A percentile compares a stretch with the other conserved stretches of the same genome.
phyloP scores from a whole-genome alignment of 1,140 invertebrate species.

The Pygmarrhopalites habei region DNA sequence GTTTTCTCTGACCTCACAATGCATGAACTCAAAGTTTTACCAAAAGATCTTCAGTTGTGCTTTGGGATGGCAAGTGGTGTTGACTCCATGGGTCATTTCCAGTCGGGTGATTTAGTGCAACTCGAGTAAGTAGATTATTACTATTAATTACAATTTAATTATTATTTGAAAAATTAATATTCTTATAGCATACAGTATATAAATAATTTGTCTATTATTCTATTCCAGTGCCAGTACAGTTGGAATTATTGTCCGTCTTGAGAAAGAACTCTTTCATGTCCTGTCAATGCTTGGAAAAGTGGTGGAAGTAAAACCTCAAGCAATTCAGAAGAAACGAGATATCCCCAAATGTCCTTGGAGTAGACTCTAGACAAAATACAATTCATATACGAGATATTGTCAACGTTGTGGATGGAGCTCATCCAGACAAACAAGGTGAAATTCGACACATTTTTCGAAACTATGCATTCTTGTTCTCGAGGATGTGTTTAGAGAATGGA shows the following conservation, averaged over 20 bases:
- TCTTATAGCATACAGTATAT: no score
- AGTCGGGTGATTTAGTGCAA: constrained; percentile 95
- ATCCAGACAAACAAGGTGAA: constrained; percentile 75
- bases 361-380: constrained; percentile 88
- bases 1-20: constrained; percentile 94
- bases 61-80: constrained; percentile 96
- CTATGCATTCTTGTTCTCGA: constrained; percentile 86
- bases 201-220: constrained; percentile 22
- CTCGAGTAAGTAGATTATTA: constrained; percentile 60
- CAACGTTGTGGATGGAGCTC: constrained; percentile 91
- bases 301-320: constrained; percentile 81
- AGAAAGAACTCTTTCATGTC: constrained; percentile 91
- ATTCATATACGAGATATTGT: constrained; percentile 92
- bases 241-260: constrained; percentile 89
- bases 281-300: constrained; percentile 84
- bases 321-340: constrained; percentile 83
- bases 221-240: constrained; percentile 74
- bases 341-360: constrained; percentile 74
- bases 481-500: constrained; percentile 89
- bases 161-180: no score
- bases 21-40: constrained; percentile 85
- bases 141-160: no score
- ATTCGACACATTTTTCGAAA: constrained; percentile 92
- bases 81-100: constrained; percentile 92
- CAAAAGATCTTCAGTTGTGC: constrained; percentile 86